These are phyloP conservation scores for Mycogona germanica DNA, from an alignment of 2,888 invertebrate species.

Conservation along the genomic window DNA sequence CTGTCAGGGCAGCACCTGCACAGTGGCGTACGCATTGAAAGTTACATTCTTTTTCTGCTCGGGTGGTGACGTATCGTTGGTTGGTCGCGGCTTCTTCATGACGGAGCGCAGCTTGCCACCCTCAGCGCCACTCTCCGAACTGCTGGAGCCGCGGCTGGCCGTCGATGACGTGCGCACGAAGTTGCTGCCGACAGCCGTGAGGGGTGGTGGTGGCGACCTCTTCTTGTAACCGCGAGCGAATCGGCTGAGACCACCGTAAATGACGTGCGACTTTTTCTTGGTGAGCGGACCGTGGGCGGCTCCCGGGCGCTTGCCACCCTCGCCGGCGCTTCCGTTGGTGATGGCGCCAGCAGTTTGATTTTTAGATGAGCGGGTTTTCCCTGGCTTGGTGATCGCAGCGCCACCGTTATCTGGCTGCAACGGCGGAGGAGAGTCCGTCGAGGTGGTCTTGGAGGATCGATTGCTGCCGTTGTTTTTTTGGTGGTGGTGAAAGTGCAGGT, in stretches of 20 bases:
- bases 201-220: not conserved
- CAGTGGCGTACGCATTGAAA: slow-evolving; percentile 24
- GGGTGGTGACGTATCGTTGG: slow-evolving; percentile 5
- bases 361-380: no score
- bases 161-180: slow-evolving; percentile 17
- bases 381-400: not conserved
- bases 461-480: not conserved
- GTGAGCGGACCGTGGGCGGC: not conserved
- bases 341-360: no score
- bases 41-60: slow-evolving; percentile 23
- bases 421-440: not conserved
- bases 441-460: not conserved
- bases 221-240: slow-evolving; percentile 8
- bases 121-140: slow-evolving; percentile 16
- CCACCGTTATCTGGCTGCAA: not conserved
- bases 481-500: not conserved
- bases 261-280: slow-evolving; percentile 1
- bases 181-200: not conserved
- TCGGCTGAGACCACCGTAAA: not conserved
- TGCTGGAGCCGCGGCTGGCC: slow-evolving; percentile 19
- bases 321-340: not conserved
- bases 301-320: not conserved
- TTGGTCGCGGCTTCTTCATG: slow-evolving; percentile 20
- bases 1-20: slow-evolving; percentile 23
- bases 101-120: slow-evolving; percentile 14